These are phyloP conservation scores for Cantharis rufa DNA, from an alignment of 2,888 invertebrate species.

Conservation along the genomic window DNA sequence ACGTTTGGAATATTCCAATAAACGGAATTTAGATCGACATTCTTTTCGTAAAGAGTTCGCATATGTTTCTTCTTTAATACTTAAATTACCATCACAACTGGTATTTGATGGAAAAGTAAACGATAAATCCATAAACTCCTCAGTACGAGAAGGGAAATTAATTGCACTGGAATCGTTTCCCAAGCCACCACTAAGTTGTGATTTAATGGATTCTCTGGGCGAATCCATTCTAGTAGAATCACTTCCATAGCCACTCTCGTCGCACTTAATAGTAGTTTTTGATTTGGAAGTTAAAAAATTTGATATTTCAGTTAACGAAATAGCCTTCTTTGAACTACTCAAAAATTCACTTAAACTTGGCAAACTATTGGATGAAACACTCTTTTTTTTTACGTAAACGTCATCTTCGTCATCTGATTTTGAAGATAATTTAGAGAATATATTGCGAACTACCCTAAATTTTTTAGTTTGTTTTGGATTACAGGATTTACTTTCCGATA, in stretches of 20 bases:
- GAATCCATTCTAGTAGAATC: constrained; percentile 63
- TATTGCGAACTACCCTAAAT: constrained; percentile 44
- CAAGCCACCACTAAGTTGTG: constrained; percentile 28
- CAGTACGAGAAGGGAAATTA: constrained; percentile 1
- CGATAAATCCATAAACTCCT: background rate
- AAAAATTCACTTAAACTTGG: constrained; percentile 49
- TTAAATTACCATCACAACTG: background rate
- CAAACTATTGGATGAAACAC: constrained; percentile 46
- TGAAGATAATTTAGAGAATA: constrained; percentile 42
- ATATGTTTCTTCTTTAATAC: background rate
- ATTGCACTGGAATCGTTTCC: constrained; percentile 15
- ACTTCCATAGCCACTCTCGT: constrained; percentile 66
- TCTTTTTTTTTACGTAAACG: constrained; percentile 3
- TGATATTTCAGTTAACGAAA: constrained; percentile 46
- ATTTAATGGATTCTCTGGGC: constrained; percentile 55
- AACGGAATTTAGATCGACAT: constrained; percentile 8
- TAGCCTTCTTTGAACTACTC: constrained; percentile 41
- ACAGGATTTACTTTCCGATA: constrained; percentile 43
- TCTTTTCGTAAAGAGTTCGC: constrained; percentile 2
- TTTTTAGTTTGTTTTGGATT: constrained; percentile 40
- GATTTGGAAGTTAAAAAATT: constrained; percentile 36
- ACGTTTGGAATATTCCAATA: constrained; percentile 2
- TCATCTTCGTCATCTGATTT: constrained; percentile 52
- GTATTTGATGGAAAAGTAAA: background rate
- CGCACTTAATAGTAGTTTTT: constrained; percentile 47